Evolutionary conservation across 2,113 vertebrate species (phyloP).

Genomic region (Phyllopteryx taeniolatus): DNA sequence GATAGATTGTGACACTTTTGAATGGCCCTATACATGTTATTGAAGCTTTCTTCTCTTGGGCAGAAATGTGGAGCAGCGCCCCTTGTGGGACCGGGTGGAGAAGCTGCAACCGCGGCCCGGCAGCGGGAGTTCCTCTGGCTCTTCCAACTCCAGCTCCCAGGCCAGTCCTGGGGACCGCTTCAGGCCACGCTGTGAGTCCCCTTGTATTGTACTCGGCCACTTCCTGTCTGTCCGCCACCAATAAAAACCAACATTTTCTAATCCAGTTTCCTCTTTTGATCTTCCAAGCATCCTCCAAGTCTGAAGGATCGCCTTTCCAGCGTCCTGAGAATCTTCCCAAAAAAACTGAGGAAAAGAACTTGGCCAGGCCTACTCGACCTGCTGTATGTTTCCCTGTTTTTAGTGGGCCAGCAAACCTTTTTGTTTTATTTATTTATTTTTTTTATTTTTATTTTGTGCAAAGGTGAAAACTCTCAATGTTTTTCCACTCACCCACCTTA

Average conservation of each 20-base stretch:
- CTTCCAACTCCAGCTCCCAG: slow-evolving; percentile 87
- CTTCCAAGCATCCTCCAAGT: slow-evolving; percentile 88
- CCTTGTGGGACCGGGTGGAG: slow-evolving; percentile 97
- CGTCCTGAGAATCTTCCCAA: slow-evolving; percentile 84
- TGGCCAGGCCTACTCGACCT: slow-evolving; percentile 82
- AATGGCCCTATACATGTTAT: not conserved
- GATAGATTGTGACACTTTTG: not conserved
- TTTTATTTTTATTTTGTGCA: not conserved
- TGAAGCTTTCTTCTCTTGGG: not conserved
- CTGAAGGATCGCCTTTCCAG: slow-evolving; percentile 90
- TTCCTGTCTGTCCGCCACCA: not conserved
- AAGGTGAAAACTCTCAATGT: not conserved
- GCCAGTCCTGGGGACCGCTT: slow-evolving; percentile 90
- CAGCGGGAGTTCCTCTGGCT: slow-evolving; percentile 93
- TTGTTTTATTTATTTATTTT: not conserved
- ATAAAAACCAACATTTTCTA: slow-evolving; percentile 11
- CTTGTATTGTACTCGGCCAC: slow-evolving; percentile 34
- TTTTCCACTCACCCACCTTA: slow-evolving; percentile 22
- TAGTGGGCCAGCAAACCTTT: slow-evolving; percentile 3
- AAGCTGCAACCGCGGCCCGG: slow-evolving; percentile 90
- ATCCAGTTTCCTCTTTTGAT: slow-evolving; percentile 30
- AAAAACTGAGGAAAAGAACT: slow-evolving; percentile 91
- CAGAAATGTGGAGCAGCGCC: slow-evolving; percentile 86
- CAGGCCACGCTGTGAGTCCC: slow-evolving; percentile 88
- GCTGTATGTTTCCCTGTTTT: slow-evolving; percentile 73